Conservation (phyloP, 2,888 invertebrate species). For the Rhopalosiphum nymphaeae region DNA sequence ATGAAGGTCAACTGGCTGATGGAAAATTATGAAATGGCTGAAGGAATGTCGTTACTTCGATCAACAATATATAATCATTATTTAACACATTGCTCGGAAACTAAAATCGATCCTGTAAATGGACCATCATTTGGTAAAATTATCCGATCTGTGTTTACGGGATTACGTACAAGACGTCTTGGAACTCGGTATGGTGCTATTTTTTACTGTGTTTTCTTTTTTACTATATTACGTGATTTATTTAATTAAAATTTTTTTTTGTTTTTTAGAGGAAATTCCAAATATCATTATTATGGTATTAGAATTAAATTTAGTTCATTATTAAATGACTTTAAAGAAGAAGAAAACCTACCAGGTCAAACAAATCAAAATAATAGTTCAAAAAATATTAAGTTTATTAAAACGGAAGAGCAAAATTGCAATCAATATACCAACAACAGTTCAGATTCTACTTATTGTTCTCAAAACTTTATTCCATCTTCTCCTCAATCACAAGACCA, state of each 20-base stretch:
- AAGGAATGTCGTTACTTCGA: slow-evolving; percentile 91
- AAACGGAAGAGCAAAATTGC: slow-evolving; percentile 58
- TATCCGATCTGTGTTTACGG: slow-evolving; percentile 97
- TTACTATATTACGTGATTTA: background rate
- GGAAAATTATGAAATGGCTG: slow-evolving; percentile 98
- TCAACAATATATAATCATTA: slow-evolving; percentile 98
- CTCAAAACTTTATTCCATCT: slow-evolving; percentile 61
- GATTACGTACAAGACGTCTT: slow-evolving; percentile 91
- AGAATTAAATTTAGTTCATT: slow-evolving; percentile 90
- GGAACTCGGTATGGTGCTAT: slow-evolving; percentile 82
- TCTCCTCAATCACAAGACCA: slow-evolving; percentile 71
- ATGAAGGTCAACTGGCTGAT: slow-evolving; percentile 90
- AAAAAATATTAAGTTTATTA: slow-evolving; percentile 62
- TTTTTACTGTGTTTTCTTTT: background rate
- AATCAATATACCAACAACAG: slow-evolving; percentile 45
- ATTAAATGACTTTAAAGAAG: slow-evolving; percentile 73
- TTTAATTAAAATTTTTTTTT: slow-evolving; percentile 25
- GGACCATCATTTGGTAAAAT: slow-evolving; percentile 99
- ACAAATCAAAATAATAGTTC: slow-evolving; percentile 59
- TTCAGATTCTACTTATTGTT: slow-evolving; percentile 57
- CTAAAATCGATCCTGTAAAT: slow-evolving; percentile 97
- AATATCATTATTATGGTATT: slow-evolving; percentile 99
- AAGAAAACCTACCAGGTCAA: slow-evolving; percentile 70
- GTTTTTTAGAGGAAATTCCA: slow-evolving; percentile 88
- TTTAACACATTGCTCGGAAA: slow-evolving; percentile 91